Evolutionary conservation across 2,797 vertebrate species (phyloP).

Genomic region (Amblyraja radiata): DNA sequence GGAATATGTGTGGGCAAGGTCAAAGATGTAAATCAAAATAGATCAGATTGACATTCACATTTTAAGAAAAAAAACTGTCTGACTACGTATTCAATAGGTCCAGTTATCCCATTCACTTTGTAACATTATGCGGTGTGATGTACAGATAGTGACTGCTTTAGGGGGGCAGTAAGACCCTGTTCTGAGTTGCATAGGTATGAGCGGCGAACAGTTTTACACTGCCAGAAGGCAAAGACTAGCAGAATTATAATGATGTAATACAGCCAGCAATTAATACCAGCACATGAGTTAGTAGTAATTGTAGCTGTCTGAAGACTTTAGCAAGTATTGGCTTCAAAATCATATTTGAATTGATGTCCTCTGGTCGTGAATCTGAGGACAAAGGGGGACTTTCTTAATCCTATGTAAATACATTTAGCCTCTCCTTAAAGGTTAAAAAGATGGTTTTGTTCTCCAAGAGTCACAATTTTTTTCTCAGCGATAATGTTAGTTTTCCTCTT

Average conservation of each 20-base stretch:
- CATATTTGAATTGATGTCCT: slow-evolving; percentile 31
- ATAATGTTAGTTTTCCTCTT: slow-evolving; percentile 36
- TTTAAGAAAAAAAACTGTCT: background rate
- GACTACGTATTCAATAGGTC: slow-evolving; percentile 1
- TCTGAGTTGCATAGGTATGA: slow-evolving; percentile 22
- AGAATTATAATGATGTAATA: slow-evolving; percentile 36
- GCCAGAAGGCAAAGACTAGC: slow-evolving; percentile 36
- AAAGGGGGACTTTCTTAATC: slow-evolving; percentile 35
- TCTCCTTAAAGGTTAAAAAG: slow-evolving; percentile 34
- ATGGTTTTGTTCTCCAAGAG: slow-evolving; percentile 9
- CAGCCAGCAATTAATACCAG: slow-evolving; percentile 34
- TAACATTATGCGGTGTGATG: background rate
- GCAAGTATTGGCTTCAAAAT: slow-evolving; percentile 33
- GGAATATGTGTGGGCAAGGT: slow-evolving; percentile 22
- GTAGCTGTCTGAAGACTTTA: slow-evolving; percentile 26
- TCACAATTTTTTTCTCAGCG: slow-evolving; percentile 24
- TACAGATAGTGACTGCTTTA: slow-evolving; percentile 6
- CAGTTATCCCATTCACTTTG: background rate
- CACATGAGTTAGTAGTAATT: slow-evolving; percentile 33
- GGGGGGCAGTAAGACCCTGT: slow-evolving; percentile 1
- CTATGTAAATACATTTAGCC: slow-evolving; percentile 22
- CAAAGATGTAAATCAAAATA: slow-evolving; percentile 12
- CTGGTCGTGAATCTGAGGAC: slow-evolving; percentile 18
- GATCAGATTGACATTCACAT: slow-evolving; percentile 3
- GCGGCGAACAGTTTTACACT: slow-evolving; percentile 20